Conservation (phyloP, 2,113 vertebrate genomes). For the Hirundichthys speculiger region DNA sequence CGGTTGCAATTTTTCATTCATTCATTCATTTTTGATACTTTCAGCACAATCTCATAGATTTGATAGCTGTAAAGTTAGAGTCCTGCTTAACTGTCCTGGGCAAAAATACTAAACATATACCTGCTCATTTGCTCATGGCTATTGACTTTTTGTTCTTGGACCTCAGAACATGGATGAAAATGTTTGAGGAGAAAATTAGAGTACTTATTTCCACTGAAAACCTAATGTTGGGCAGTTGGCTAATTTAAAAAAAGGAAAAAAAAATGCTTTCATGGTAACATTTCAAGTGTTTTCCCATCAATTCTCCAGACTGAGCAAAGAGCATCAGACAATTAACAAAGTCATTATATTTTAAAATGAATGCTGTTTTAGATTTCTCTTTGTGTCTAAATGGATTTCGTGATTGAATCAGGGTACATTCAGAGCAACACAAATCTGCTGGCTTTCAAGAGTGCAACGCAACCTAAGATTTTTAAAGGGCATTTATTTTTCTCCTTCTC, state of each 20-base stretch:
- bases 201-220: background rate
- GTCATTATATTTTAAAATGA: background rate
- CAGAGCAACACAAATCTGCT: constrained; percentile 11
- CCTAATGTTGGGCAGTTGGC: background rate
- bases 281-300: constrained; percentile 21
- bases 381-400: constrained; percentile 23
- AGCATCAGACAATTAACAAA: constrained; percentile 7
- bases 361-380: constrained; percentile 3
- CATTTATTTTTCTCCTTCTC: constrained; percentile 16
- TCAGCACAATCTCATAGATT: constrained; percentile 19
- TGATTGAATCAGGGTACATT: constrained; percentile 22
- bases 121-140: constrained; percentile 6
- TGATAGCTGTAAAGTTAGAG: background rate
- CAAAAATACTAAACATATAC: constrained; percentile 14
- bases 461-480: constrained; percentile 30
- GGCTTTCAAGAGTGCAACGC: constrained; percentile 25
- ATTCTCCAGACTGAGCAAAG: constrained; percentile 17
- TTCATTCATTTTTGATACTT: constrained; percentile 38
- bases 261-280: constrained; percentile 43
- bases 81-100: background rate
- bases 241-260: too few species aligned
- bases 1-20: constrained; percentile 33
- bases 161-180: background rate
- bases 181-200: background rate
- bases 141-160: background rate